These are phyloP conservation scores for Philhelius pedissequus DNA, from an alignment of 2,888 invertebrate species.

Conservation along the genomic window DNA sequence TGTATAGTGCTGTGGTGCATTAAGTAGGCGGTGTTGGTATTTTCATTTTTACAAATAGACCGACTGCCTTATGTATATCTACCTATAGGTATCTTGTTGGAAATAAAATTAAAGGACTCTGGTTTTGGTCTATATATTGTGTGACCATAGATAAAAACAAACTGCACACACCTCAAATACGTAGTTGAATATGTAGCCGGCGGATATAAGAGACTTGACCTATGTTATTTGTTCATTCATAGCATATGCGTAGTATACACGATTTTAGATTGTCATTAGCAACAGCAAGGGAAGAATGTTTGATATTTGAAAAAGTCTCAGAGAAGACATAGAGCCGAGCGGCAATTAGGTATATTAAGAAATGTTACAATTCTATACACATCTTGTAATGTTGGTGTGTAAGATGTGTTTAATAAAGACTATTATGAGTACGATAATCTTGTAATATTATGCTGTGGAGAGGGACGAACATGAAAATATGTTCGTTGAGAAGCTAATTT, in stretches of 20 bases:
- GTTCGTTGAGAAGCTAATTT: too few relatives aligned
- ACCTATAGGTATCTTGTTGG: too few relatives aligned
- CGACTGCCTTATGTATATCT: background rate
- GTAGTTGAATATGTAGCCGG: slow-evolving; percentile 21
- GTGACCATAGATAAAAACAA: slow-evolving; percentile 1
- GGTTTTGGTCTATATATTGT: background rate
- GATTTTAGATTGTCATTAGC: background rate
- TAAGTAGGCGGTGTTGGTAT: background rate
- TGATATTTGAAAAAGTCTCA: background rate
- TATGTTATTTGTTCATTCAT: slow-evolving; percentile 22
- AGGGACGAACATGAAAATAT: too few relatives aligned
- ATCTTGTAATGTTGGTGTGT: too few relatives aligned
- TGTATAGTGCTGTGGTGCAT: background rate
- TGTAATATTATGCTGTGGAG: too few relatives aligned
- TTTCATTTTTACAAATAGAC: background rate
- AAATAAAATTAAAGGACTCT: slow-evolving; percentile 62
- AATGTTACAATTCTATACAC: too few relatives aligned
- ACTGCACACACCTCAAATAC: slow-evolving; percentile 30
- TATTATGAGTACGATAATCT: too few relatives aligned
- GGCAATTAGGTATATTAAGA: background rate
- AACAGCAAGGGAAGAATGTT: background rate
- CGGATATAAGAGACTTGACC: slow-evolving; percentile 10
- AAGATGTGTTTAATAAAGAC: too few relatives aligned
- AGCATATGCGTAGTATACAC: background rate
- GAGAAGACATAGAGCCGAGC: background rate